These are phyloP conservation scores for Tetramorium bicarinatum DNA, from an alignment of 2,888 invertebrate species.

Conservation along the genomic window DNA sequence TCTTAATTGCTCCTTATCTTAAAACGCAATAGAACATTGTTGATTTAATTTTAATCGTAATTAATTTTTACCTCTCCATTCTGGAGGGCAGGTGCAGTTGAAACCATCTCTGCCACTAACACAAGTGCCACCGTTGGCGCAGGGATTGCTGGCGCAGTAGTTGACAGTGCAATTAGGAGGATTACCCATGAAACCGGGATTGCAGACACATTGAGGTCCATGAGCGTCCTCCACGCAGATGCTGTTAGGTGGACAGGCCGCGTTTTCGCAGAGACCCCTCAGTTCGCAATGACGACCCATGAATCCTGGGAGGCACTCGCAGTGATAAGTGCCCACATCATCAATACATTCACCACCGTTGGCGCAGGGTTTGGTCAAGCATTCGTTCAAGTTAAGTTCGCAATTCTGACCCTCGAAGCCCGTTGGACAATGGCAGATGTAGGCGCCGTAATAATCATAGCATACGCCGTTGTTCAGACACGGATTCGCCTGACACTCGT, in stretches of 20 bases:
- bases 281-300: slow-evolving; percentile 88
- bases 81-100: slow-evolving; percentile 91
- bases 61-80: slow-evolving; percentile 89
- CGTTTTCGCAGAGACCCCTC: slow-evolving; percentile 86
- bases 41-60: not conserved
- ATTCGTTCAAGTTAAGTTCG: slow-evolving; percentile 89
- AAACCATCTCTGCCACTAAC: slow-evolving; percentile 87
- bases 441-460: slow-evolving; percentile 94
- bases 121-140: slow-evolving; percentile 93
- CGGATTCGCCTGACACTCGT: slow-evolving; percentile 92
- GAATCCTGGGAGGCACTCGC: slow-evolving; percentile 88
- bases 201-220: slow-evolving; percentile 89
- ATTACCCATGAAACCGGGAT: slow-evolving; percentile 87
- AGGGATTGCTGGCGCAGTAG: slow-evolving; percentile 91
- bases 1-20: too few relatives aligned
- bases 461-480: slow-evolving; percentile 92
- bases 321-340: slow-evolving; percentile 88
- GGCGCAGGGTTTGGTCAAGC: slow-evolving; percentile 88
- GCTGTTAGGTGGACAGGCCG: slow-evolving; percentile 89
- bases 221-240: slow-evolving; percentile 89
- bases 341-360: slow-evolving; percentile 89
- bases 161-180: slow-evolving; percentile 86
- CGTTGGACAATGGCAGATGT: slow-evolving; percentile 92
- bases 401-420: slow-evolving; percentile 94
- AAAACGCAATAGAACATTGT: not conserved